These are phyloP conservation scores for Tolypeutes matacus DNA, from an alignment of 2,797 vertebrate genomes.

Conservation along the genomic window DNA sequence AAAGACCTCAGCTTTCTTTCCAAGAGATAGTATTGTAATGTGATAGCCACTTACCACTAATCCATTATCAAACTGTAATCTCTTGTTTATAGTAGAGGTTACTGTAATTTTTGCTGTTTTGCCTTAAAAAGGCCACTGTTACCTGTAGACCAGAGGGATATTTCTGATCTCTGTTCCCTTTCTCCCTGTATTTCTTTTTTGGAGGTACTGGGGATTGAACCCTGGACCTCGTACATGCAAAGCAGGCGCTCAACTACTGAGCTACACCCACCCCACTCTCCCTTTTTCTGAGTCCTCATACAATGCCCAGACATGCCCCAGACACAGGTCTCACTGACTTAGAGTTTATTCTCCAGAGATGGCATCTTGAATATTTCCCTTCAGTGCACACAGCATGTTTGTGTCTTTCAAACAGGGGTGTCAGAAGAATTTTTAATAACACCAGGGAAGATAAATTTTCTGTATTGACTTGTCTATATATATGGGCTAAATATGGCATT, in stretches of 20 bases:
- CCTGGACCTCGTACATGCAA: no score
- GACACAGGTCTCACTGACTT: background rate
- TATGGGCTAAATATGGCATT: background rate
- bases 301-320: background rate
- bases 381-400: background rate
- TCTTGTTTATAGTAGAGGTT: background rate
- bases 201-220: no score
- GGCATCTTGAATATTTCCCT: background rate
- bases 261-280: no score
- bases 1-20: constrained; percentile 22
- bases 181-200: no score
- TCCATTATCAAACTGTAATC: background rate
- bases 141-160: background rate
- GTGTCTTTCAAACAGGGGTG: background rate
- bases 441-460: background rate
- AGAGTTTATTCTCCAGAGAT: background rate
- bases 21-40: background rate
- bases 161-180: background rate
- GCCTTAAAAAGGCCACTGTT: background rate
- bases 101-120: background rate
- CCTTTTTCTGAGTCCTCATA: background rate
- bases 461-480: background rate
- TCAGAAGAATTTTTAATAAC: background rate
- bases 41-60: background rate
- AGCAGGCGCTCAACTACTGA: no score